Evolutionary conservation across 2,888 invertebrate species (phyloP).

Genomic region (Drosophila incognita): DNA sequence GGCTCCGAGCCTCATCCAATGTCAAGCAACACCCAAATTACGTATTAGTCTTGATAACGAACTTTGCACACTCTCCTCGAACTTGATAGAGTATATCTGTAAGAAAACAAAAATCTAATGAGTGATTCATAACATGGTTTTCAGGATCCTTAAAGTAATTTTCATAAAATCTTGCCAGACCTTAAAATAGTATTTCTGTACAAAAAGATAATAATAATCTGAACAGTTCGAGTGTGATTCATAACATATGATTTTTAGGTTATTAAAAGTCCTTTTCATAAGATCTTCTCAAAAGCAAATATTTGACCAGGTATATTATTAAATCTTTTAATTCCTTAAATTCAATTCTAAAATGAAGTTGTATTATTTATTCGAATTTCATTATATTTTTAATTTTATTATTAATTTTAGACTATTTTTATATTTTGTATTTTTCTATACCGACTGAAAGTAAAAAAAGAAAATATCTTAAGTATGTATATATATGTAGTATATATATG

Average conservation of each 20-base stretch:
- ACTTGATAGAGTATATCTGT: background rate
- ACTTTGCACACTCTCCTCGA: constrained; percentile 41
- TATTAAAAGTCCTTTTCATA: background rate
- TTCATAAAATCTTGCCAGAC: background rate
- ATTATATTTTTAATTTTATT: background rate
- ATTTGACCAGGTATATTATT: background rate
- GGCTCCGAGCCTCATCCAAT: constrained; percentile 5
- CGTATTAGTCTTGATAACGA: constrained; percentile 1
- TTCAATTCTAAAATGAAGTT: background rate
- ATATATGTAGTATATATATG: too few relatives aligned
- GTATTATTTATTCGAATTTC: background rate
- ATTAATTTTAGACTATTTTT: background rate
- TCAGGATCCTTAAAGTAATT: background rate
- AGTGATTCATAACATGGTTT: background rate
- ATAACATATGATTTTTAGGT: background rate
- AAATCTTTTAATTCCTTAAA: background rate
- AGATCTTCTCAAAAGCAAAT: background rate
- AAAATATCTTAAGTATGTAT: background rate
- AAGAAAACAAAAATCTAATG: background rate
- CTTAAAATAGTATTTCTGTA: background rate
- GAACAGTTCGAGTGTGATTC: background rate
- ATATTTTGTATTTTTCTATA: background rate
- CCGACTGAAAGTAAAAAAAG: background rate
- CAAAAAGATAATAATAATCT: background rate
- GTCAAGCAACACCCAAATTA: constrained; percentile 28